Evolutionary conservation across 2,113 vertebrate genomes (phyloP).

Genomic region (Acinonyx jubatus): DNA sequence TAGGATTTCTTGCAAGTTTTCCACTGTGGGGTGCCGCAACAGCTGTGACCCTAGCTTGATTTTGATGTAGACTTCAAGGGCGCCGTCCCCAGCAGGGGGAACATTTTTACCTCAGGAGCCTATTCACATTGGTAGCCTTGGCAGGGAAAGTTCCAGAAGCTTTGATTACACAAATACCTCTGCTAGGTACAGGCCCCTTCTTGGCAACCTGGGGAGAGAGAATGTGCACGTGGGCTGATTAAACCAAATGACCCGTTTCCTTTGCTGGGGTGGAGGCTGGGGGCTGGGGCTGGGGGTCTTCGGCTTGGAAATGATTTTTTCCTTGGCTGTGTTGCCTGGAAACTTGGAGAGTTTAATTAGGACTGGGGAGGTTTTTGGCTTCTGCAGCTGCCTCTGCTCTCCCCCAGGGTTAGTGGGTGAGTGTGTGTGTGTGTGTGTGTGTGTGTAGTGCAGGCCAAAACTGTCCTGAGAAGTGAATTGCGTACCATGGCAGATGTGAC

Average conservation of each 20-base stretch:
- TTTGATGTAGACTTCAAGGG: conserved; percentile 80
- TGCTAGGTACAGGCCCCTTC: conserved; percentile 48
- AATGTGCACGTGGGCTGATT: conserved; percentile 71
- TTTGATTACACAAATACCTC: conserved; percentile 72
- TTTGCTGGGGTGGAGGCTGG: conserved; percentile 31
- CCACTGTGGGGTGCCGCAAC: conserved; percentile 65
- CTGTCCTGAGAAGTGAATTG: conserved; percentile 8
- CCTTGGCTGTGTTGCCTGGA: conserved; percentile 74
- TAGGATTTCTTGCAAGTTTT: conserved; percentile 71
- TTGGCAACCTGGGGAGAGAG: conserved; percentile 72
- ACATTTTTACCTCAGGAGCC: conserved; percentile 72
- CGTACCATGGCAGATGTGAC: conserved; percentile 7
- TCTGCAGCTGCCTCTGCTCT: conserved; percentile 67
- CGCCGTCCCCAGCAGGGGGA: conserved; percentile 77
- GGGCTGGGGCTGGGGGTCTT: conserved; percentile 39
- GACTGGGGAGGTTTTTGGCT: conserved; percentile 57
- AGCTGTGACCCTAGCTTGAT: conserved; percentile 76
- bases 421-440: neutral
- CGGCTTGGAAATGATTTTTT: conserved; percentile 61
- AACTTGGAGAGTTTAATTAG: conserved; percentile 74
- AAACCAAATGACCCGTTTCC: conserved; percentile 74
- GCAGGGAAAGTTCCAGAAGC: conserved; percentile 70
- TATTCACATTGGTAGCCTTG: conserved; percentile 71
- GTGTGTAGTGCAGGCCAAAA: neutral
- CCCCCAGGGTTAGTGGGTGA: conserved; percentile 15